These are phyloP conservation scores for Eilema depressum DNA, from an alignment of 2,888 invertebrate genomes.

Conservation along the genomic window DNA sequence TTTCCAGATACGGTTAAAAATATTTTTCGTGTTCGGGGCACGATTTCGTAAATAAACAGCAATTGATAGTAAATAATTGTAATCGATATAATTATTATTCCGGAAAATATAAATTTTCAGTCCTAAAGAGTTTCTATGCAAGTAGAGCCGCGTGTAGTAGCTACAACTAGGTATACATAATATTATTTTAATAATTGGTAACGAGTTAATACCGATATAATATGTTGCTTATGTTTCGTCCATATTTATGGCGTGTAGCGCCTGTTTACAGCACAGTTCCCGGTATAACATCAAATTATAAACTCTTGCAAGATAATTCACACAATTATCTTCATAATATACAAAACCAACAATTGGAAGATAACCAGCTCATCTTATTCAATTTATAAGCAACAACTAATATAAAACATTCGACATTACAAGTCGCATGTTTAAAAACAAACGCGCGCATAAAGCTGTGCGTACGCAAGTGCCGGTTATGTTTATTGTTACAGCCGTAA, in stretches of 20 bases:
- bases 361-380: slow-evolving; percentile 14
- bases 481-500: slow-evolving; percentile 74
- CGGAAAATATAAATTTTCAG: too few relatives aligned
- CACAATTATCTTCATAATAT: neutral
- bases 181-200: too few relatives aligned
- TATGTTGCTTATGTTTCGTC: neutral
- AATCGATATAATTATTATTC: too few relatives aligned
- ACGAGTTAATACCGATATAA: neutral
- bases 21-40: too few relatives aligned
- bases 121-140: too few relatives aligned
- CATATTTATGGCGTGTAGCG: neutral
- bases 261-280: neutral
- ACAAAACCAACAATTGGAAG: slow-evolving; percentile 14
- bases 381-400: slow-evolving; percentile 17
- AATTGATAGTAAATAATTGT: too few relatives aligned
- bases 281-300: slow-evolving; percentile 1
- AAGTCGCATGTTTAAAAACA: slow-evolving; percentile 20
- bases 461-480: slow-evolving; percentile 62
- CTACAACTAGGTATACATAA: too few relatives aligned
- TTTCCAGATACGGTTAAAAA: too few relatives aligned
- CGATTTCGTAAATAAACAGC: neutral
- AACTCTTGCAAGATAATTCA: slow-evolving; percentile 8
- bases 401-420: slow-evolving; percentile 12
- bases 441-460: slow-evolving; percentile 29
- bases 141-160: too few relatives aligned